These are phyloP conservation scores for Molanna angustata DNA, from an alignment of 2,888 invertebrate species.

Conservation along the genomic window DNA sequence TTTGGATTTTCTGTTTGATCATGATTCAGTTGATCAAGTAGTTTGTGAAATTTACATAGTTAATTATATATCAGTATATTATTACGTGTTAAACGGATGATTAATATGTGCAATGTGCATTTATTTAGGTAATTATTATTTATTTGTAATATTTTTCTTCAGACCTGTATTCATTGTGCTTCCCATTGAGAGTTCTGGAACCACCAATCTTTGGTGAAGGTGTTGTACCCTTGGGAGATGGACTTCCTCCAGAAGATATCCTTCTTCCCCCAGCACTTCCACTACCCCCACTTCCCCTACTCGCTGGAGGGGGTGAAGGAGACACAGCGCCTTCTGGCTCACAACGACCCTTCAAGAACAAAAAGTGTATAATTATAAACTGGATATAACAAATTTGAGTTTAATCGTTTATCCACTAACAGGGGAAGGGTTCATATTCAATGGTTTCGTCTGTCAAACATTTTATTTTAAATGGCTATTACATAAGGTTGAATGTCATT, in stretches of 20 bases:
- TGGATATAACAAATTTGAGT: too few species aligned
- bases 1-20: too few species aligned
- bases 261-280: conserved; percentile 33
- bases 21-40: too few species aligned
- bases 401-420: too few species aligned
- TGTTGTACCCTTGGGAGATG: conserved; percentile 14
- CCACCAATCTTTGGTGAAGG: conserved; percentile 16
- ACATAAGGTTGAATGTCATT: too few species aligned
- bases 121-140: too few species aligned
- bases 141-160: too few species aligned
- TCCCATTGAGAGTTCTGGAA: conserved; percentile 2
- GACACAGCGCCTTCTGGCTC: conserved; percentile 74
- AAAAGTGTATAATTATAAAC: background rate
- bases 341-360: conserved; percentile 54
- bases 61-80: too few species aligned
- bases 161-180: conserved; percentile 10
- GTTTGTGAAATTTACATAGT: too few species aligned
- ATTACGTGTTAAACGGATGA: background rate
- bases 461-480: too few species aligned
- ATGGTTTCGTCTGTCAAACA: too few species aligned
- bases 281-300: conserved; percentile 37
- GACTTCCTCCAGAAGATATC: conserved; percentile 35
- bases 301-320: conserved; percentile 52
- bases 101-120: background rate
- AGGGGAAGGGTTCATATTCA: too few species aligned